A percentile compares a stretch with the other conserved stretches of the same genome.
phyloP scores from a whole-genome alignment of 1,140 invertebrate species.

The Achroia grisella region DNA sequence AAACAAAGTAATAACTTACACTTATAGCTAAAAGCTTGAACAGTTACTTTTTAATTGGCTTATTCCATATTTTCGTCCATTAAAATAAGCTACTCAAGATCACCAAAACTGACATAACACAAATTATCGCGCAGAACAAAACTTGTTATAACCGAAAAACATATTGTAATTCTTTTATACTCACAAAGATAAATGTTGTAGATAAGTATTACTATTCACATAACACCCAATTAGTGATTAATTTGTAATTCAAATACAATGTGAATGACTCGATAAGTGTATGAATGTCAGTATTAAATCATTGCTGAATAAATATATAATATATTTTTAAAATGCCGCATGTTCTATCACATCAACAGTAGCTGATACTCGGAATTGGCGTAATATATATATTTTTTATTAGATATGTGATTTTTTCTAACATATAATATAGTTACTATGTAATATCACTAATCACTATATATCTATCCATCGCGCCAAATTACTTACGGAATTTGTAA shows the following conservation, averaged over 20 bases:
- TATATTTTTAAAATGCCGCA: neutral
- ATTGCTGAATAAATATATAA: conserved; percentile 12
- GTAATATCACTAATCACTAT: too few species aligned
- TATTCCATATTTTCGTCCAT: too few species aligned
- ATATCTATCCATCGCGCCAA: too few species aligned
- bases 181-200: conserved; percentile 25
- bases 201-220: conserved; percentile 22
- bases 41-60: too few species aligned
- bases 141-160: neutral
- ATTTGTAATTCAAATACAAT: conserved; percentile 30
- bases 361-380: neutral
- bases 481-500: too few species aligned
- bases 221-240: conserved; percentile 34
- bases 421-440: too few species aligned
- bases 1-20: too few species aligned
- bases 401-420: too few species aligned
- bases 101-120: conserved; percentile 20
- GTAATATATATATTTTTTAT: too few species aligned
- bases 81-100: too few species aligned
- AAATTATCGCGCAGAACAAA: conserved; percentile 18
- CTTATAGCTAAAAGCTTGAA: too few species aligned
- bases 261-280: conserved; percentile 19
- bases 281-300: conserved; percentile 4
- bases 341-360: neutral
- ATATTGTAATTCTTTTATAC: conserved; percentile 12